phyloP scores from a whole-genome alignment of 2,797 vertebrate species.

The Poecilia velifera region DNA sequence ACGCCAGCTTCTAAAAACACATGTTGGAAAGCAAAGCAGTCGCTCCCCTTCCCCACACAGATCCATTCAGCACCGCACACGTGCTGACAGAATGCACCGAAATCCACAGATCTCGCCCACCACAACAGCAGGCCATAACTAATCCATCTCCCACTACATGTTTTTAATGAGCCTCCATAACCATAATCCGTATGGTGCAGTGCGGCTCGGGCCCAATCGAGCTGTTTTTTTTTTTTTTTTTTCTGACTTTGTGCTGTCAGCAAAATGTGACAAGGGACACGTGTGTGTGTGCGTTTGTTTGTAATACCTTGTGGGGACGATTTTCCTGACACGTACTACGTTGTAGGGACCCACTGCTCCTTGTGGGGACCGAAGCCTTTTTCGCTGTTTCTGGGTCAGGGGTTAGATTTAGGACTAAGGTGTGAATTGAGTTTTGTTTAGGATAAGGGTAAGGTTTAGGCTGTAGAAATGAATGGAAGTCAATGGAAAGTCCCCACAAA shows the following conservation, averaged over 20 bases:
- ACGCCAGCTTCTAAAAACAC: conserved; percentile 30
- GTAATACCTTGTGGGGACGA: no score
- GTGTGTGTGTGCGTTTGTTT: not conserved
- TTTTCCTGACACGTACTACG: no score
- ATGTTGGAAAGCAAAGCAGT: conserved; percentile 36
- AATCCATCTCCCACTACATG: conserved; percentile 73
- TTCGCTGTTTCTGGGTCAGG: no score
- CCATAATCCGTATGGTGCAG: conserved; percentile 66
- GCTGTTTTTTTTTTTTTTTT: conserved; percentile 14
- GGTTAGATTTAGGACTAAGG: no score
- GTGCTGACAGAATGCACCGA: conserved; percentile 50
- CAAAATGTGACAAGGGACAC: conserved; percentile 56
- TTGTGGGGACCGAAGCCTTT: no score
- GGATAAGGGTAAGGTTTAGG: no score
- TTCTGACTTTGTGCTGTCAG: conserved; percentile 73
- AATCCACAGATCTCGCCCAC: conserved; percentile 54
- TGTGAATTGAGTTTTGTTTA: no score
- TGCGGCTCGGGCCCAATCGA: conserved; percentile 45
- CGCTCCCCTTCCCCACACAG: conserved; percentile 40
- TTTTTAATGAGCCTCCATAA: conserved; percentile 73
- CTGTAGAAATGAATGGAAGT: no score
- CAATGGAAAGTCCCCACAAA: no score
- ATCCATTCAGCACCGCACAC: conserved; percentile 32
- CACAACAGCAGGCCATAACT: conserved; percentile 66
- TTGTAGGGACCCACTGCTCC: no score